phyloP scores from a whole-genome alignment of 2,113 vertebrate species.

The Cavia porcellus region DNA sequence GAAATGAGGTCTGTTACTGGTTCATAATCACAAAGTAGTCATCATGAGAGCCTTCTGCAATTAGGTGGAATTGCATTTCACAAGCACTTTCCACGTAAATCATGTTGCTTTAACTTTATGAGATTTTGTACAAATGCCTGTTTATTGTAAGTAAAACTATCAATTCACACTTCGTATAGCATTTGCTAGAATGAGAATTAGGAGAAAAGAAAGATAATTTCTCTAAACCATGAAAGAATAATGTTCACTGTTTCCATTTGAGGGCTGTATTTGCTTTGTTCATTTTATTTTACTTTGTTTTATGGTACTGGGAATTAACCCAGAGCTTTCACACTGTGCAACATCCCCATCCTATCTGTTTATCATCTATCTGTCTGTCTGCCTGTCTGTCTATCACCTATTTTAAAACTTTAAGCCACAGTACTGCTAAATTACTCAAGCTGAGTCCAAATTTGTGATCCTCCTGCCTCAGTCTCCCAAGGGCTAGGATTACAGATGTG shows the following conservation, averaged over 20 bases:
- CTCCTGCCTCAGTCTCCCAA: not conserved
- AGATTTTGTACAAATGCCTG: slow-evolving; percentile 11
- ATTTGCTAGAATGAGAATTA: slow-evolving; percentile 19
- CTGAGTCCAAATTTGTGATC: not conserved
- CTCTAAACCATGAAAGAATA: not conserved
- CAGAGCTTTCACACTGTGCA: not conserved
- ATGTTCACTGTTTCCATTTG: not conserved
- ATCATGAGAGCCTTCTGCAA: not conserved
- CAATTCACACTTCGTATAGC: slow-evolving; percentile 22
- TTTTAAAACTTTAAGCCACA: not conserved
- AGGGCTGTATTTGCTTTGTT: not conserved
- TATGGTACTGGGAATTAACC: not conserved
- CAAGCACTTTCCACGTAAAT: slow-evolving; percentile 17
- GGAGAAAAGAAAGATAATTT: not conserved
- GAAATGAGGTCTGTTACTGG: slow-evolving; percentile 31
- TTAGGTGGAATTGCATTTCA: slow-evolving; percentile 54
- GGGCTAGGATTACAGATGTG: not conserved
- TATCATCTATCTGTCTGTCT: not conserved
- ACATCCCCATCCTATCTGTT: not conserved
- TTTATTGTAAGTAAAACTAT: not conserved
- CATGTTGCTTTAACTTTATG: slow-evolving; percentile 47
- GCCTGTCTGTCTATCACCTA: not conserved
- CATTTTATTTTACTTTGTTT: not conserved
- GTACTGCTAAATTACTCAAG: not conserved
- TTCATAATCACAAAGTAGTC: not conserved